Evolutionary conservation across 2,888 invertebrate genomes (phyloP), one percentile per base, ranked within the genome.

Genomic region (Dexiosoma caninum): DNA sequence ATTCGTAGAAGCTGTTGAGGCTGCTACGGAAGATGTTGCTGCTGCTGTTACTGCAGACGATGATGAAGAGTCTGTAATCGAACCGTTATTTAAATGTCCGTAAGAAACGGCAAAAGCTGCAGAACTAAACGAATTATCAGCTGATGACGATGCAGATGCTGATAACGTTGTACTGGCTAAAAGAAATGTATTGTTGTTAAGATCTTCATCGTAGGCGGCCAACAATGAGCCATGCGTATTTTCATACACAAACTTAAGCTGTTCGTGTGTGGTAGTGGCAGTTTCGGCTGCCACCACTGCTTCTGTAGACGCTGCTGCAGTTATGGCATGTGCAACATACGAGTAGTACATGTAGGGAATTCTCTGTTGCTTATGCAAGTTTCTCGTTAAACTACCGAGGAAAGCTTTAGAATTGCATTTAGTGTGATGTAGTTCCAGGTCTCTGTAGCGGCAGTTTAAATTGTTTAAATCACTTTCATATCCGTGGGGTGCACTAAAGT

Each of bases 321-420:
- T 81, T 64, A 81, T 59, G 51, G 72, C 77, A 59, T 69, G 72
- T 62, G 42, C 55, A 37, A 69, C 72, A 81, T 81, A 71, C 44
- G 81, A 72, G 72, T n/a, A n/a, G n/a, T 64, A 80, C 80, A 80
- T 80, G 66, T 66, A 60, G 62, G 42, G 7, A 44, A 9, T 46
- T 49, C 23, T 59, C 10, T 40, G 23, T 66, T 53, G 14, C 49
- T 57, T 23, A 1, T 16, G 55, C 1, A 42, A 49, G 32, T 9
- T 66, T 9, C 16, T 67, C 37, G 14, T 62, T 37, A 62, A 21
- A 44, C 9, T 9, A 49, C 32, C 49, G 42, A 14, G 10, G 27
- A 16, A 2, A 2, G 8, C 8, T 30, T 53, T 16, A 44, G 4
- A 7, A 10, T 40, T 21, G 10, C 27, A 42, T 27, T 59, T 42